A percentile compares a stretch with the other conserved stretches of the same genome.
Evolutionary conservation across 2,113 vertebrate genomes (phyloP).

Genomic region (Ceyx cyanopectus): DNA sequence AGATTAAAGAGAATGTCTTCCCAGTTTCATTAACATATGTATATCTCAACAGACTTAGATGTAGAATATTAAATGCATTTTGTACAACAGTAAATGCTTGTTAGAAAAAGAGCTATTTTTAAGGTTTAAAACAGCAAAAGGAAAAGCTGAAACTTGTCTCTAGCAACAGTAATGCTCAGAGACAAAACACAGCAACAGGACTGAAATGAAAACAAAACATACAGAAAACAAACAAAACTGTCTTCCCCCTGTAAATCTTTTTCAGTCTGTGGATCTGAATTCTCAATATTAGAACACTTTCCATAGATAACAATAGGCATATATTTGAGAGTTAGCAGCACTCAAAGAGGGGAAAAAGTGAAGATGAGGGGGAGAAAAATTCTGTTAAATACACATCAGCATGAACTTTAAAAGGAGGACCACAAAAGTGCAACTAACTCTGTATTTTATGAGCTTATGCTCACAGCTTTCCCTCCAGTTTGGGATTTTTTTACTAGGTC

Average conservation of each 20-base stretch:
- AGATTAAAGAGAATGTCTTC: slow-evolving; percentile 66
- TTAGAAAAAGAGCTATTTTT: slow-evolving; percentile 72
- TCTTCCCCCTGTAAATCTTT: background rate
- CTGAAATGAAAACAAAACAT: slow-evolving; percentile 17
- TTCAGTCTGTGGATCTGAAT: background rate
- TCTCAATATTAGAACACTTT: background rate
- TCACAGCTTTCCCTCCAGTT: background rate
- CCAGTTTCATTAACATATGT: slow-evolving; percentile 73
- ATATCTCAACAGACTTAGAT: slow-evolving; percentile 71
- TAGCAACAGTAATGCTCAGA: background rate
- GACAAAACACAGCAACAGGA: slow-evolving; percentile 34
- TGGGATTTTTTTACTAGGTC: background rate
- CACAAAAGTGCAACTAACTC: background rate
- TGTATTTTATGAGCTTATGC: background rate
- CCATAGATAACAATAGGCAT: background rate
- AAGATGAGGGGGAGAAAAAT: background rate
- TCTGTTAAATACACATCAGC: background rate
- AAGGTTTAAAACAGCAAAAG: slow-evolving; percentile 60
- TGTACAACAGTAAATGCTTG: slow-evolving; percentile 60
- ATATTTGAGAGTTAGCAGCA: background rate
- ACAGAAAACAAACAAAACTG: slow-evolving; percentile 30
- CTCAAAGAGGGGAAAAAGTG: background rate
- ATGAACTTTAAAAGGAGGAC: background rate
- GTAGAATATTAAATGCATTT: slow-evolving; percentile 58
- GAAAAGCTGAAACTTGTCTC: slow-evolving; percentile 49